phyloP scores from a whole-genome alignment of 2,888 invertebrate genomes.

The Lobophora halterata region DNA sequence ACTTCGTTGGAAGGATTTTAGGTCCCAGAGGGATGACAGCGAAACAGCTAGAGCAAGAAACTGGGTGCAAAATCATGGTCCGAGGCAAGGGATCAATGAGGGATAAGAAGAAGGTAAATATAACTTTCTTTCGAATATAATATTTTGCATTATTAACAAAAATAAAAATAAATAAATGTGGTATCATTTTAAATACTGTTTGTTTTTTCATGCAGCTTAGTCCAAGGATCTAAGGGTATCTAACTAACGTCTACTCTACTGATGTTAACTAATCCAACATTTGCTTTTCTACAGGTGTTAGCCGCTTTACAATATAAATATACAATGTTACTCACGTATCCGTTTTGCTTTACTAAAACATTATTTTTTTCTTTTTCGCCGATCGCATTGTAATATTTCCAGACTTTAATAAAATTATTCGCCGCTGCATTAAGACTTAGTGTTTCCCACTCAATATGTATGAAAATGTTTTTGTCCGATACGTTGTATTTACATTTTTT shows the following conservation, averaged over 20 bases:
- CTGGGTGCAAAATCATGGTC: slow-evolving; percentile 99
- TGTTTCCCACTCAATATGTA: no score
- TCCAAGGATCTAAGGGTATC: slow-evolving; percentile 22
- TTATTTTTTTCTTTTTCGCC: background rate
- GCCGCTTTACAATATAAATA: slow-evolving; percentile 11
- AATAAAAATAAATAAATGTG: background rate
- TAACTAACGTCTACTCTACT: slow-evolving; percentile 19
- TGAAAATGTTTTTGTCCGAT: no score
- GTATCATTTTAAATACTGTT: slow-evolving; percentile 6
- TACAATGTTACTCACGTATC: no score
- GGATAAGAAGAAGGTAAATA: slow-evolving; percentile 97
- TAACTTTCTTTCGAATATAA: background rate
- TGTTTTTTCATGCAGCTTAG: slow-evolving; percentile 27
- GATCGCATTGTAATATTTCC: no score
- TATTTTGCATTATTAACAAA: no score
- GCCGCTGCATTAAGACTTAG: no score
- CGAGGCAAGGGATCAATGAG: slow-evolving; percentile 99
- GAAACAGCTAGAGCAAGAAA: slow-evolving; percentile 99
- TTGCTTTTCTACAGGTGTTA: slow-evolving; percentile 28
- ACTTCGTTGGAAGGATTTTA: slow-evolving; percentile 99
- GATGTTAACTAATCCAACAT: slow-evolving; percentile 21
- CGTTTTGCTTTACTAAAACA: slow-evolving; percentile 4
- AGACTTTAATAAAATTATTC: no score
- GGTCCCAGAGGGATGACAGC: slow-evolving; percentile 99
- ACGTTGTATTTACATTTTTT: no score